Evolutionary conservation across 1,140 invertebrate species (phyloP).

Genomic region (Macrobrachium rosenbergii): DNA sequence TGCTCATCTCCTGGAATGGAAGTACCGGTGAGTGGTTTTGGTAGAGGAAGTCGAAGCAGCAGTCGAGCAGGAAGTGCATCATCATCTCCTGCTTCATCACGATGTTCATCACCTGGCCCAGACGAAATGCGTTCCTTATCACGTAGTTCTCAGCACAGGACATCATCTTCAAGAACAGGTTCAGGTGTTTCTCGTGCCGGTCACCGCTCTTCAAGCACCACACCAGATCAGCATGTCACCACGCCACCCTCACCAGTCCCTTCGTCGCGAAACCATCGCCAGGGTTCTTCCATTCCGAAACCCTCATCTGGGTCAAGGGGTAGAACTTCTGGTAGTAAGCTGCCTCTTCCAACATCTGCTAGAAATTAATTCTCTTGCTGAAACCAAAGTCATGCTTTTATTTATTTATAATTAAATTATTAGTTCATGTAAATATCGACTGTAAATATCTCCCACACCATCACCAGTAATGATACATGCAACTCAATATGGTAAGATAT

Average conservation of each 20-base stretch:
- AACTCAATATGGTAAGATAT: too few species aligned
- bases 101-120: slow-evolving; percentile 48
- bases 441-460: too few species aligned
- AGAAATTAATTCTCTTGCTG: neutral
- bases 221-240: slow-evolving; percentile 39
- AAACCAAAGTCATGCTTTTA: neutral
- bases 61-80: slow-evolving; percentile 46
- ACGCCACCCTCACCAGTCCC: slow-evolving; percentile 50
- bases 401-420: slow-evolving; percentile 3
- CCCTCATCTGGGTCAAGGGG: slow-evolving; percentile 37
- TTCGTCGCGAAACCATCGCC: slow-evolving; percentile 29
- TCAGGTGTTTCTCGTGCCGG: slow-evolving; percentile 19
- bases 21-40: slow-evolving; percentile 30
- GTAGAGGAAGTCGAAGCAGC: slow-evolving; percentile 47
- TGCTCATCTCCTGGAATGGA: slow-evolving; percentile 55
- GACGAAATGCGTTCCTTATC: slow-evolving; percentile 50
- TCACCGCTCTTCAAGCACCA: slow-evolving; percentile 19
- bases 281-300: slow-evolving; percentile 48
- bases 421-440: too few species aligned
- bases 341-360: slow-evolving; percentile 46
- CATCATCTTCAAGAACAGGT: slow-evolving; percentile 15
- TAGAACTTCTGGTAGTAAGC: slow-evolving; percentile 39
- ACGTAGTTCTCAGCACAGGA: slow-evolving; percentile 40
- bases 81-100: slow-evolving; percentile 51
- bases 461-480: too few species aligned